Percentiles rank a stretch among this genome's conserved stretches.
These are phyloP conservation scores for Noctilio leporinus DNA, from an alignment of 2,113 vertebrate genomes.

Conservation along the genomic window DNA sequence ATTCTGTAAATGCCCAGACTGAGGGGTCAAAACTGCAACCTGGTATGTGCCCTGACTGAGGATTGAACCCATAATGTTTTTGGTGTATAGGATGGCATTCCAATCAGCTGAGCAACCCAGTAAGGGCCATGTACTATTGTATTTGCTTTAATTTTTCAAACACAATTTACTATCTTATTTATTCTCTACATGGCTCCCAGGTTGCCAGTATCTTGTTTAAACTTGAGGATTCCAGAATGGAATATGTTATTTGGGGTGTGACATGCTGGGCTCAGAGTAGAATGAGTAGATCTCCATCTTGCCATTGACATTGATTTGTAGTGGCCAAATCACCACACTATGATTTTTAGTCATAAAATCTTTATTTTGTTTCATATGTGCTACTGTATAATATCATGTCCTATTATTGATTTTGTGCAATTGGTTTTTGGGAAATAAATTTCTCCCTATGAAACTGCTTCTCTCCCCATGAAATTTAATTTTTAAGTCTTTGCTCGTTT, in stretches of 20 bases:
- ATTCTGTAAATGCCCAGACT: no score
- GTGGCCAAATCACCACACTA: background rate
- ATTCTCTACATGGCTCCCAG: background rate
- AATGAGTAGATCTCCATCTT: background rate
- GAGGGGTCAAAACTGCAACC: no score
- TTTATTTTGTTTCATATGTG: background rate
- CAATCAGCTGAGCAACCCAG: no score
- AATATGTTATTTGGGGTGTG: background rate
- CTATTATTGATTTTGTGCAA: background rate
- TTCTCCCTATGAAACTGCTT: constrained; percentile 24
- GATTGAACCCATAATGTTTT: no score
- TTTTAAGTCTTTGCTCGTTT: constrained; percentile 37
- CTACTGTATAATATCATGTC: background rate
- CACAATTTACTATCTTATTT: background rate
- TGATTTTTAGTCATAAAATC: background rate
- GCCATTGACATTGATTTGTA: background rate
- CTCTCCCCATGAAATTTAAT: constrained; percentile 39
- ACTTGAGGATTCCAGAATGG: background rate
- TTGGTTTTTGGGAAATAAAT: background rate
- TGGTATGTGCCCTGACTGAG: no score
- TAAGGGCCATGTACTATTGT: background rate
- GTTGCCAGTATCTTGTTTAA: background rate
- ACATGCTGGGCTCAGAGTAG: background rate
- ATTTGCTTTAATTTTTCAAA: background rate
- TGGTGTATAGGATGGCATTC: no score